Base-by-base conservation (phyloP, 2,888 invertebrate genomes). In the Orthosia cruda region DNA sequence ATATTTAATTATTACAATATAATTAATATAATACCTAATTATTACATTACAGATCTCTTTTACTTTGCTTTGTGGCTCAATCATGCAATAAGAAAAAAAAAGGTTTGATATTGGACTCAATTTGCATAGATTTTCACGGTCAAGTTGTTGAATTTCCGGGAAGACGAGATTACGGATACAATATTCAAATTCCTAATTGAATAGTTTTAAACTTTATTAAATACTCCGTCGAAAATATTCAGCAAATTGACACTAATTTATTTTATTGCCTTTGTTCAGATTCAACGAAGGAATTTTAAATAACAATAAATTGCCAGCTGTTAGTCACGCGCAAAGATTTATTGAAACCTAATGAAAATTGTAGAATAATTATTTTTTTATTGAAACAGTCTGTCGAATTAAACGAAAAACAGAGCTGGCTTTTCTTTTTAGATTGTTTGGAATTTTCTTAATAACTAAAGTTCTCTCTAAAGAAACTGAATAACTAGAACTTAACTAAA, bases 291-390 rank as follows among this genome's bases (percentile, higher is more conserved):
- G 49, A 40, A 71, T 78, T 83, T 80, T n/a, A 65, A 66, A 74
- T 73, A 59, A 81, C 63, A 64, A 63, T 78, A 57, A 80, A 79
- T 66, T 66, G 26, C 23, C 45, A 23, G 57, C n/a, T 47, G 52
- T 67, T 66, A 71, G 23, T 79, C 49, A 32, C 26, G 54, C 55
- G 63, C 47, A 45, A 50, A 62, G 61, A 80, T 83, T 83, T 83
- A 81, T 84, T 58, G 68, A 65, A 40, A 54, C 54, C 67, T 64
- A 84, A 84, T 80, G 20, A 83, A 83, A 83, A 40, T 84, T 65
- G n/a, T 78, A 7, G 32, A 72, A 73, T 57, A 73, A 62, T 62
- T 59, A 52, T 62, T 40, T 45, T 63, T 83, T 47, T 80, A 76
- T 52, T 40, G 5, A 58, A 62, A 58, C 32, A 45, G 16, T 5